Evolutionary conservation across 2,113 vertebrate species (phyloP), one percentile per base, ranked within the genome.

Genomic region (Sinocyclocheilus grahami): DNA sequence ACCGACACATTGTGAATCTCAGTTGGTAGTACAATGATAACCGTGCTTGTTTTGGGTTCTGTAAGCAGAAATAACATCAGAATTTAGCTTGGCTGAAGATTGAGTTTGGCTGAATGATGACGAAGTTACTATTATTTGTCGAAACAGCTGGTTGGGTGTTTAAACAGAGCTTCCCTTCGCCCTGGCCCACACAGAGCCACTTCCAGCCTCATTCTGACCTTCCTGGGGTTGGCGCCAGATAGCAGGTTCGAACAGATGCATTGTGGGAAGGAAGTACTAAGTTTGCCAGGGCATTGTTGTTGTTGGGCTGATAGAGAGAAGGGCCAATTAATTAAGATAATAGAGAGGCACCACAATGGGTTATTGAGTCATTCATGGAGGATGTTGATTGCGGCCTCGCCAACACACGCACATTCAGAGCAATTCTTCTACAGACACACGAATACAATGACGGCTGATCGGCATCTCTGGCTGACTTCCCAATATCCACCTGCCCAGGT

Each of bases 251-350:
- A 60, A 80, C 84, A 84, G 67, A 84, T 87, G 81, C 78, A 85
- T 55, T 39, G 42, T 75, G 51, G 89, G 84, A 88, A 89, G 89
- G 88, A 89, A 91, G 86, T 63, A 48, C 27, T 39, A 13, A 71
- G 55, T 80, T 90, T 86, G 89, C 83, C 89, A 88, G 27, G 22
- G n/a, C 85, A 63, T 27, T 72, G 78, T 86, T 79, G 86, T 87
- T 90, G 88, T 84, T 86, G 79, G 87, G 75, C 78, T 72, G 24
- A 85, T 46, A 63, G 16, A 89, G 86, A 91, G 84, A 88, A 84
- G 46, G 46, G 33, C 74, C 71, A 80, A 90, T 89, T 90, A 85
- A 90, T 90, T 91, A 86, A 63, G 85, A 87, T 86, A 88, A 88
- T 87, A 86, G 30, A 83, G 58, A 62, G 85, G 63, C 85, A 84